Conservation (phyloP, 2,797 vertebrate genomes). For the Centropyge bicolor region DNA sequence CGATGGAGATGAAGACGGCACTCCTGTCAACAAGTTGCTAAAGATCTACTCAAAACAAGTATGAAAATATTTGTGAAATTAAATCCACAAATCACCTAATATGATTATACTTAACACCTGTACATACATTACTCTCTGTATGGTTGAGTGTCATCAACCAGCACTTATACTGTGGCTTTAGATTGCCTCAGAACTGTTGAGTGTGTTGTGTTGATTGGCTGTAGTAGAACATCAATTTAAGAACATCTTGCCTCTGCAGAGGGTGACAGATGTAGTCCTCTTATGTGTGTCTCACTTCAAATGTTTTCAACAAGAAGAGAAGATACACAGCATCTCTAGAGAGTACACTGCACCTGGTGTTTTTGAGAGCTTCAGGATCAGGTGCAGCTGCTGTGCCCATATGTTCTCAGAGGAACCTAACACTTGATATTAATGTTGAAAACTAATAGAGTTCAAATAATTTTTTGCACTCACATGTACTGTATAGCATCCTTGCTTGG, state of each 20-base stretch:
- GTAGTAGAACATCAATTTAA: neutral
- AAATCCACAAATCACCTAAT: neutral
- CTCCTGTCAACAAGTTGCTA: slow-evolving; percentile 91
- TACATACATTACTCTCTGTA: neutral
- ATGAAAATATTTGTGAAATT: slow-evolving; percentile 9
- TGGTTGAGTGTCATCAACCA: neutral
- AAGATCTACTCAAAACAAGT: slow-evolving; percentile 97
- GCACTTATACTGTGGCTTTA: neutral
- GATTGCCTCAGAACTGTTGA: neutral
- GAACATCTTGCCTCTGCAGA: neutral
- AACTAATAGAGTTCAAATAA: neutral
- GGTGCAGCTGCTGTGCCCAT: slow-evolving; percentile 28
- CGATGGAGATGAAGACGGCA: slow-evolving; percentile 92
- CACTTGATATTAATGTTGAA: slow-evolving; percentile 16
- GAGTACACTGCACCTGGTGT: slow-evolving; percentile 16
- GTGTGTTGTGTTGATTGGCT: slow-evolving; percentile 1
- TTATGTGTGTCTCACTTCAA: slow-evolving; percentile 24
- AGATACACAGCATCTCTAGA: slow-evolving; percentile 14
- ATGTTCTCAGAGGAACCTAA: slow-evolving; percentile 4
- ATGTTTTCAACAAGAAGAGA: slow-evolving; percentile 17
- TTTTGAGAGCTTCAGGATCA: neutral
- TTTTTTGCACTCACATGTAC: neutral
- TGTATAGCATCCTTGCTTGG: neutral
- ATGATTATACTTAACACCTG: neutral
- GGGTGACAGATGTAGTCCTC: slow-evolving; percentile 25